phyloP scores from a whole-genome alignment of 2,888 invertebrate genomes.

The Ischnura elegans region DNA sequence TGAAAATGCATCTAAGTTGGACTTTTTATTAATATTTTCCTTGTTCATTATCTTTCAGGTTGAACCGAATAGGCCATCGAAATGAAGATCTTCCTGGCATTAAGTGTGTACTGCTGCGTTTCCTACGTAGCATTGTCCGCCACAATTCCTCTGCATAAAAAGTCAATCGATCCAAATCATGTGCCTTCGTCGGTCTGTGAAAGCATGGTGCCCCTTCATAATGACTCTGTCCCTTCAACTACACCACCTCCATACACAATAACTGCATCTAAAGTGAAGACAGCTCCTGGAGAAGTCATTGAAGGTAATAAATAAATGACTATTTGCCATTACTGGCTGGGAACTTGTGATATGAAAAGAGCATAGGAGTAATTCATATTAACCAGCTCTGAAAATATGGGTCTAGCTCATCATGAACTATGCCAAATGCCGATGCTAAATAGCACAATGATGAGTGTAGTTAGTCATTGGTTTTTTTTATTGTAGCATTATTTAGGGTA shows the following conservation, averaged over 20 bases:
- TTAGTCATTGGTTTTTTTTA: no score
- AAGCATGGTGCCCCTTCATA: slow-evolving; percentile 24
- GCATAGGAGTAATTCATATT: no score
- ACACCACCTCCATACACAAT: neutral
- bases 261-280: neutral
- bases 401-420: no score
- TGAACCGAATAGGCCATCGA: neutral
- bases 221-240: neutral
- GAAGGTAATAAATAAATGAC: no score
- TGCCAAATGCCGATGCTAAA: no score
- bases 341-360: no score
- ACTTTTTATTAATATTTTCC: neutral
- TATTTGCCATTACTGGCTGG: no score
- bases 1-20: no score
- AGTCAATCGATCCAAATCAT: slow-evolving; percentile 36
- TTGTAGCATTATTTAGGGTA: no score
- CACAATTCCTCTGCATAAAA: slow-evolving; percentile 22
- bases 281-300: slow-evolving; percentile 43
- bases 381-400: no score
- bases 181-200: slow-evolving; percentile 43
- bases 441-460: no score
- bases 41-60: neutral
- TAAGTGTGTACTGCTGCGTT: neutral
- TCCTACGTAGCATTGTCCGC: neutral
- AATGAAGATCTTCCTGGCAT: neutral